Conservation (phyloP, 2,797 vertebrate species). For the Hemibagrus guttatus region DNA sequence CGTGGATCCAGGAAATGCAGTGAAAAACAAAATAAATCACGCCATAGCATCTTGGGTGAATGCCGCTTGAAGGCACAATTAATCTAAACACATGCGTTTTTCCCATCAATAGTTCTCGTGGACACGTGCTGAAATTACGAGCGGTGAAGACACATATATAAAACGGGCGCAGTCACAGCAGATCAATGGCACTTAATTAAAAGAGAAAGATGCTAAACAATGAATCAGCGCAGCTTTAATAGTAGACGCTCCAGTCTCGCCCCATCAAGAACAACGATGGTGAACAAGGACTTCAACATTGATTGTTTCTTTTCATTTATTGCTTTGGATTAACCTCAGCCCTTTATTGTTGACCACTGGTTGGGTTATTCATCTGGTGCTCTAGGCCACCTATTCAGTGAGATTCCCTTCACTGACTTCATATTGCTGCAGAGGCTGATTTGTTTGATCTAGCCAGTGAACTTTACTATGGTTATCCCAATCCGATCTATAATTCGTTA, state of each 20-base stretch:
- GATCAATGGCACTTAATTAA: constrained; percentile 74
- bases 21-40: constrained; percentile 67
- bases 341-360: constrained; percentile 36
- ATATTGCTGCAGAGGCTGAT: constrained; percentile 38
- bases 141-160: constrained; percentile 65
- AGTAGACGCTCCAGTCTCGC: constrained; percentile 51
- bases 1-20: constrained; percentile 44
- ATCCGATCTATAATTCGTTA: neutral
- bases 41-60: constrained; percentile 48
- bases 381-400: constrained; percentile 24
- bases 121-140: constrained; percentile 62
- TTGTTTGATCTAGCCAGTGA: constrained; percentile 39
- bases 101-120: constrained; percentile 57
- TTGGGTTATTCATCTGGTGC: constrained; percentile 43
- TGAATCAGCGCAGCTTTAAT: constrained; percentile 62
- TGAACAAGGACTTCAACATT: constrained; percentile 60
- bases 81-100: constrained; percentile 58
- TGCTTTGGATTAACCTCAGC: constrained; percentile 32
- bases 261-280: constrained; percentile 53
- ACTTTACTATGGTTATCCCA: constrained; percentile 16
- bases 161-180: constrained; percentile 59
- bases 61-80: constrained; percentile 66
- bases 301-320: constrained; percentile 49
- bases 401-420: constrained; percentile 39
- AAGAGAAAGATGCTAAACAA: constrained; percentile 65